Base-by-base conservation (phyloP, 2,888 invertebrate genomes). In the Nematopogon swammerdamellus region DNA sequence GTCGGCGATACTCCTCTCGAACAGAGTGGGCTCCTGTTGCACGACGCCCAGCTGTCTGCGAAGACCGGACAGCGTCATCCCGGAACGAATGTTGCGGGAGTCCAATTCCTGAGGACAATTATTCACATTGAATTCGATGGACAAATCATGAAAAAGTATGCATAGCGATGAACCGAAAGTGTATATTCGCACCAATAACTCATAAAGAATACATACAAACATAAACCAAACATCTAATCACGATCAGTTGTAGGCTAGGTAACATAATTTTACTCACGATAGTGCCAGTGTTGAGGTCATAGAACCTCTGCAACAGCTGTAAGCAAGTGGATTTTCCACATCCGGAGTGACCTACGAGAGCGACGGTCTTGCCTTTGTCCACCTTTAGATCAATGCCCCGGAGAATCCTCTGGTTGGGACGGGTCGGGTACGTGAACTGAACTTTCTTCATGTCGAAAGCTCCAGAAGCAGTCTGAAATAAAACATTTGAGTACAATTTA, bases 11-110 rank as follows among this genome's bases (percentile, higher is more conserved):
- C 87, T 88, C 45, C 89, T 82, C 64, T 92, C 90, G 69, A 95
- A 94, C 0, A 95, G 81, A 3, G 89, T 87, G 0, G 92, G 95
- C 63, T 95, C 94, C 66, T 95, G 95, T 0, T 91, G 89, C 1
- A 95, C 87, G 30, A 94, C 83, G 20, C 92, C 92, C 53, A 94
- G 81, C 66, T 90, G 88, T 19, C 83, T 77, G 3, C 95, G 82
- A 6, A 92, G 67, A 48, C 85, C 85, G 1, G 81, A 62, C 18
- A 92, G 62, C 1, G 90, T 86, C 58, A 92, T 81, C 52, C 83
- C 82, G 0, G 64, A 62, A 1, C 69, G 72, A 25, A 87, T 83
- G 60, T 87, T 84, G 57, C 83, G 68, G 54, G 83, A 83, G 59
- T 85, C 85, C 54, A 85, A 55, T 47, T 63, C 67, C 79, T 79